phyloP scores from a whole-genome alignment of 2,113 vertebrate species.

The Riparia riparia region DNA sequence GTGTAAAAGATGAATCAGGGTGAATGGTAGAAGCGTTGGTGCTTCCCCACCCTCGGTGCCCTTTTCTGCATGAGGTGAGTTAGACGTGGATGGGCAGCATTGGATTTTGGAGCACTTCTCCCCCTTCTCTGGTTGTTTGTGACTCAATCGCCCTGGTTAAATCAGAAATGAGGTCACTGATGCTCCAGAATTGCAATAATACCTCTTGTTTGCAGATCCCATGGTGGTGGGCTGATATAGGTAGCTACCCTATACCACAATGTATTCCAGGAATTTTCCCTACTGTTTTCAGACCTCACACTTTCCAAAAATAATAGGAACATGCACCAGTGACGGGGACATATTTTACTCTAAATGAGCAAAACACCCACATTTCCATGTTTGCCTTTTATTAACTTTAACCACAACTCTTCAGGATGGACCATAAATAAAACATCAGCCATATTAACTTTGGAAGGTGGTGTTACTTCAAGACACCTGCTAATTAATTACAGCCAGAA shows the following conservation, averaged over 20 bases:
- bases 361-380: background rate
- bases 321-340: rapidly evolving
- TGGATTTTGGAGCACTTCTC: background rate
- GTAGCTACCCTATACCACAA: background rate
- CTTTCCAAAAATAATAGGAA: background rate
- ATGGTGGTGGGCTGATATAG: rapidly evolving
- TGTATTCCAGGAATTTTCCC: background rate
- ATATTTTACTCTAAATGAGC: background rate
- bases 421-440: background rate
- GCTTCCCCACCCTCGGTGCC: background rate
- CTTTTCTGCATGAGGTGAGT: background rate
- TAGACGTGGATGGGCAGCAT: rapidly evolving
- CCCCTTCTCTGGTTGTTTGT: rapidly evolving
- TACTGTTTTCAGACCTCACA: background rate
- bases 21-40: background rate
- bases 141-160: rapidly evolving
- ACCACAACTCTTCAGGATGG: background rate
- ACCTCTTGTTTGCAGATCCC: background rate
- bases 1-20: background rate
- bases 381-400: background rate
- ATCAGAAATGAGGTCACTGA: background rate
- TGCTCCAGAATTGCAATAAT: background rate
- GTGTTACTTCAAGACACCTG: background rate
- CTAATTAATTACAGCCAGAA: background rate
- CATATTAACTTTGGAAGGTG: rapidly evolving